Base-by-base conservation (phyloP, 2,797 vertebrate genomes). In the Arnoldichthys spilopterus region DNA sequence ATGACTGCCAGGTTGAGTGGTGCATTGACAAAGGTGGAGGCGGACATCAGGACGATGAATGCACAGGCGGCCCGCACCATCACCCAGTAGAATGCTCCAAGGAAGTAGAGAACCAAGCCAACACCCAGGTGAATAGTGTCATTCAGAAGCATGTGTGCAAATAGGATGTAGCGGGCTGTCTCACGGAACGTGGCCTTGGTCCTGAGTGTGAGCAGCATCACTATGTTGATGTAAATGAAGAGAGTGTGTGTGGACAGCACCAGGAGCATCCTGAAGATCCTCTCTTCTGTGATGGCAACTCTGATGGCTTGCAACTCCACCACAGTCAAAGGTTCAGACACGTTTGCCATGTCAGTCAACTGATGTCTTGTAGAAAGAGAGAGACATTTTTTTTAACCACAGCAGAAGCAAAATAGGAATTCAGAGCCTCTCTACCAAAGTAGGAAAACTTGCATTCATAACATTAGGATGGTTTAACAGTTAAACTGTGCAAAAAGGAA, bases 111-210 rank as follows among this genome's bases (percentile, higher is more conserved):
- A 2, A 76, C 0, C 47, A 85, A 0, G 2, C 16, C 6, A 0
- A 47, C 0, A 0, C 89, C 0, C 7, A 92, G 78, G 63, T 90
- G 87, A 26, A 92, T 62, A 15, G 87, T 90, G 32, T 92, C 90
- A 4, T 59, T 81, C 6, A 90, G n/a, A 37, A 92, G 90, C 84
- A 94, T 80, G 64, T 93, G 89, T 18, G 82, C 85, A 40, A 93
- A 92, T 4, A 93, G 85, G 53, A 92, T 80, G n/a, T 91, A 92
- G 0, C 87, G 88, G 1, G 90, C 68, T 1, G 82, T 81, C 67
- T 91, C 89, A 66, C 82, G 69, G 6, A 92, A 82, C 6, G 79
- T 7, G 18, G 87, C 75, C 72, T 87, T 91, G 12, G 62, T 87
- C 56, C 85, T 26, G 58, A 93, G 9, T 18, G 88, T 72, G 2